Base-by-base conservation (phyloP, 2,888 invertebrate species). In the Pristionchus japonicus region DNA sequence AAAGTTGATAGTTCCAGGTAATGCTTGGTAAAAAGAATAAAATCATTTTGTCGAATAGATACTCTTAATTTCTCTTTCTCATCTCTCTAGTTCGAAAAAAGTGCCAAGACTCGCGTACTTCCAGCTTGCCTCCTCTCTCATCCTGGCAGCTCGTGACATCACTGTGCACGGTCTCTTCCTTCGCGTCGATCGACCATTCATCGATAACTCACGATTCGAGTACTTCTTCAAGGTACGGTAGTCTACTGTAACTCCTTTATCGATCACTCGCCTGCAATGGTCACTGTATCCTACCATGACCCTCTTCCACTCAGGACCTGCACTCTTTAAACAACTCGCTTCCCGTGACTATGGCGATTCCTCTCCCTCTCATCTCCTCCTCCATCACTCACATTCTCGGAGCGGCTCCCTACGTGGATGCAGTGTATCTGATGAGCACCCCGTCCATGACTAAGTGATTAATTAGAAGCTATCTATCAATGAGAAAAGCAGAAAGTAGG, bases 141-240 rank as follows among this genome's bases (percentile, higher is more conserved):
- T 77, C n/a, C 37, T 47, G 2, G 15, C 61, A 17, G 27, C 61
- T 13, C n/a, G 57, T 20, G 87, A 87, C 31, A 34, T 87, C 0
- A 52, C 77, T 11, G n/a, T 80, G 13, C 80, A 87, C 80, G 87
- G 87, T 13, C 77, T 87, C 40, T 61, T 87, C 57, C 40, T 87
- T 6, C n/a, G 57, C 0, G 47, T 43, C 9, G 77, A 87, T 34
- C 49, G 80, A 17, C 80, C 77, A 0, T 80, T 77, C 87, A 80
- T 80, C 61, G 87, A 87, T 31, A 52, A 77, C 13, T 40, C 77
- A 1, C 40, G 77, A 20, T 80, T 87, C 80, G 17, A 31, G 2
- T 27, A 11, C 61, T 80, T 87, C 40, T 57, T 87, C 87, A 52
- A 61, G 61, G 87, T 87, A 3, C 1, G 6, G 34, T 37, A 27